Evolutionary conservation across 92 coral and sea anemone species (phyloP).

Genomic region (Bergia sp.): DNA sequence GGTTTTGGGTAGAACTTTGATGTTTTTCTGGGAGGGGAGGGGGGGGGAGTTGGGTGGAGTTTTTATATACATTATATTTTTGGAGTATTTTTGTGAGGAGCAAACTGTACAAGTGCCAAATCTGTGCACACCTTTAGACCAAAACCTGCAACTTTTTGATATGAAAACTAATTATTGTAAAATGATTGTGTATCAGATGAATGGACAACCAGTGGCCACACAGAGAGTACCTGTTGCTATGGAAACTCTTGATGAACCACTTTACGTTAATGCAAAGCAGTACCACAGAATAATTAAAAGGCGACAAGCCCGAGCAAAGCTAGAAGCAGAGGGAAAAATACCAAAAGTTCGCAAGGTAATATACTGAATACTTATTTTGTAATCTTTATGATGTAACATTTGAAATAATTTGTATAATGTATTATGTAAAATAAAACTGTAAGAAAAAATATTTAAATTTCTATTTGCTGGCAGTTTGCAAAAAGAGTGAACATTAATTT

Average conservation of each 20-base stretch:
- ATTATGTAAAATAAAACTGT: too few species aligned
- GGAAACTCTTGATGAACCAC: slow-evolving; percentile 99
- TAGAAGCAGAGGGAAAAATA: slow-evolving; percentile 99
- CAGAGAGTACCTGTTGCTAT: slow-evolving; percentile 99
- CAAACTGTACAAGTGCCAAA: too few species aligned
- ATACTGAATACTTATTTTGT: not conserved
- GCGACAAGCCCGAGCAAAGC: slow-evolving; percentile 98
- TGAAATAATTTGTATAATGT: not conserved
- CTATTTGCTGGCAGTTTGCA: too few species aligned
- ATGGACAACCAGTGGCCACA: slow-evolving; percentile 89
- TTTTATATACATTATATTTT: too few species aligned
- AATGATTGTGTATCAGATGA: slow-evolving; percentile 64
- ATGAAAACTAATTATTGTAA: not conserved
- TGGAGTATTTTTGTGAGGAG: too few species aligned
- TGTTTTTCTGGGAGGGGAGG: too few species aligned
- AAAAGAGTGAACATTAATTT: too few species aligned
- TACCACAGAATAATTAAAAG: slow-evolving; percentile 99
- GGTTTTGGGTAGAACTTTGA: too few species aligned
- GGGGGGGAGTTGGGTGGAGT: too few species aligned
- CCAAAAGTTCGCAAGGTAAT: slow-evolving; percentile 96
- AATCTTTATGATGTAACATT: not conserved
- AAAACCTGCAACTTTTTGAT: too few species aligned
- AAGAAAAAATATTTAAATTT: too few species aligned
- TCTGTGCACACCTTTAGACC: too few species aligned
- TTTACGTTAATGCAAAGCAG: slow-evolving; percentile 98